Evolutionary conservation across 2,888 invertebrate species (phyloP), one percentile per base, ranked within the genome.

Genomic region (Cantharis flavilabris): DNA sequence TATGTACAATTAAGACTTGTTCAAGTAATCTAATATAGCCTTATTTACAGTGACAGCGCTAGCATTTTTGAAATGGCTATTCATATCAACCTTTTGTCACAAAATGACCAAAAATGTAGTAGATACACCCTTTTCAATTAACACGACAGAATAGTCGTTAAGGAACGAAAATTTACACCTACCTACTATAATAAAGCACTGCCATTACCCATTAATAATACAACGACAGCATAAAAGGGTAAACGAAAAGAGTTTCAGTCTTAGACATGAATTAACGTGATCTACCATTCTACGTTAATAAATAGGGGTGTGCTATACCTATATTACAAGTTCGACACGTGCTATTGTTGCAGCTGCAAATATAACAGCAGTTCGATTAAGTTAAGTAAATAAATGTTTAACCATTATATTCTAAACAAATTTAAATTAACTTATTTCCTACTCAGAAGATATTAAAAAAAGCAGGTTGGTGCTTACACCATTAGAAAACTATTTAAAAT

Each of bases 231-330:
- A 23, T 5, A 11, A 63, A 71, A 65, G 67, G 72, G 65, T 72
- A 18, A 62, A 5, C 62, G 2, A 70, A 69, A 62, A 69, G 62
- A 67, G 11, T 69, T 28, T 63, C 49, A 69, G 33, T 73, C 62
- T 73, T 18, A 69, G 70, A 69, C 14, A 30, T 69, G 62, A 73
- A 73, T 62, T 73, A 67, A 63, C 69, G 62, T 63, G 73, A 73
- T 69, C 73, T 73, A 73, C 69, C 62, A 62, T 73, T 69, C 73
- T 73, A 73, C 73, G 69, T 69, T 73, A 69, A 73, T 20, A 62
- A 73, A 69, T 69, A 49, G 28, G 73, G 73, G 73, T 63, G 73
- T 28, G 28, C 23, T 65, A 18, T 62, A 69, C 69, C 73, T 73
- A 63, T 70, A 62, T 63, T 62, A 73, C 18, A 67, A 69, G 62